Evolutionary conservation across 2,113 vertebrate species (phyloP).

Genomic region (Nothobranchius kuhntae): DNA sequence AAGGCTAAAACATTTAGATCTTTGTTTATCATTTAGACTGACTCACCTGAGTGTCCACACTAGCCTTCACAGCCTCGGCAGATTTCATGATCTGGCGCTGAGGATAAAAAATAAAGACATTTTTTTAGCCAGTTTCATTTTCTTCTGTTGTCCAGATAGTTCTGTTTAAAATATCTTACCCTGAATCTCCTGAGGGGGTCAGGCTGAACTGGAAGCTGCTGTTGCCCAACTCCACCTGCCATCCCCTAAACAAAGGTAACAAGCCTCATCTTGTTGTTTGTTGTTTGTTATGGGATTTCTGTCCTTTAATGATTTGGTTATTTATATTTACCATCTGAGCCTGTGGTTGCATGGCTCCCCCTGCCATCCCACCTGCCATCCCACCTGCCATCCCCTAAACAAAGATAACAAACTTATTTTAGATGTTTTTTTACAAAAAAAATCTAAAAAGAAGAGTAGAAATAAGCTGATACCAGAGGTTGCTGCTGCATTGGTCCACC

Average conservation of each 20-base stretch:
- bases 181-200: conserved; percentile 60
- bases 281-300: background rate
- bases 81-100: conserved; percentile 62
- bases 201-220: conserved; percentile 45
- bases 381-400: background rate
- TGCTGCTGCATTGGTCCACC: conserved; percentile 45
- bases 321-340: background rate
- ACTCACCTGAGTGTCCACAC: conserved; percentile 64
- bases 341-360: conserved; percentile 16
- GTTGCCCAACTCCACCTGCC: conserved; percentile 30
- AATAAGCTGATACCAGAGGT: background rate
- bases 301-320: background rate
- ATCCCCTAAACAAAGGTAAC: conserved; percentile 36
- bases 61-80: conserved; percentile 7
- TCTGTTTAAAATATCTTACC: conserved; percentile 31
- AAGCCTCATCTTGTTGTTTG: background rate
- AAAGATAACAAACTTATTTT: background rate
- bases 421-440: background rate
- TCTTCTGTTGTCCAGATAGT: too few species aligned
- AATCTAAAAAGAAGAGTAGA: background rate
- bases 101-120: conserved; percentile 9
- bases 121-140: conserved; percentile 3
- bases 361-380: background rate
- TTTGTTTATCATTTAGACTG: background rate
- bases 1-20: background rate